Base-by-base conservation (phyloP, 2,888 invertebrate genomes). In the Morpho deidamia region DNA sequence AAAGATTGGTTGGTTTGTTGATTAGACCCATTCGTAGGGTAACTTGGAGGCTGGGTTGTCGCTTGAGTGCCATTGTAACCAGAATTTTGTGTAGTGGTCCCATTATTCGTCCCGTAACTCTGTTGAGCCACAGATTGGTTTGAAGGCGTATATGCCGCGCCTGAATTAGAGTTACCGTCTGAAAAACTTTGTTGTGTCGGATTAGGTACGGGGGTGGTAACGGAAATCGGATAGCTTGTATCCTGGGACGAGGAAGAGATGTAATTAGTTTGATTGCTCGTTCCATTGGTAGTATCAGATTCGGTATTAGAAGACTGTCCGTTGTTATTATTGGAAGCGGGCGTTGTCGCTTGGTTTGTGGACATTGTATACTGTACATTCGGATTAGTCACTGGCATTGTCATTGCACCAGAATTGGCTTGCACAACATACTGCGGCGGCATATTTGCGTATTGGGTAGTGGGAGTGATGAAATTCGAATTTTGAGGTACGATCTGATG, bases 181-280 rank as follows among this genome's bases (percentile, higher is more conserved):
- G 78, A 55, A 48, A 81, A 85, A 32, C 59, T 77, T 56, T 81
- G 81, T 38, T 82, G 79, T 7, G 60, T 58, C 1, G 58, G 60
- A 55, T 69, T 82, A 51, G 76, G 81, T 9, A 72, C 75, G 1
- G 60, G 46, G 5, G 72, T 69, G 0, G 67, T 65, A 1, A 69
- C 71, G 0, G 81, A 58, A 38, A 81, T 64, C 0, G 80, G 55
- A 49, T 84, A 87, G 1, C 68, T 71, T 14, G 70, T 77, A 11
- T 88, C 88, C 65, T 88, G 88, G 1, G 87, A 82, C 1, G 85
- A 82, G 0, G 85, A 84, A 0, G 87, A 80, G n/a, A 88, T 87
- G 59, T 85, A 88, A 58, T 81, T 83, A 0, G 83, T 70, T 63
- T 87, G 88, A 50, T 75, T 81, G 34, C 72, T 75, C 0, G 74